Conservation (phyloP, 2,797 vertebrate species). For the Artibeus lituratus region DNA sequence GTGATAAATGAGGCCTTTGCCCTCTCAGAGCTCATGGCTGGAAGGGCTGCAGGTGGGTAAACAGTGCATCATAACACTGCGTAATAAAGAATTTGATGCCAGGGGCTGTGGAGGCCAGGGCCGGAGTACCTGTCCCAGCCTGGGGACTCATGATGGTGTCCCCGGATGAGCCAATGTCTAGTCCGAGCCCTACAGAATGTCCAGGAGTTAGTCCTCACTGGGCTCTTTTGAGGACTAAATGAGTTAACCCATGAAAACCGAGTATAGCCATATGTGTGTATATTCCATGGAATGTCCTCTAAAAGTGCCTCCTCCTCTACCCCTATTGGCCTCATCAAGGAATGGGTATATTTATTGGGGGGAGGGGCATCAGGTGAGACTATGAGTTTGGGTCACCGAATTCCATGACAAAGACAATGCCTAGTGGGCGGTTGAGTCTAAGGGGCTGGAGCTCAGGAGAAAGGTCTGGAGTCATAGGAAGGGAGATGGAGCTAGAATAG, state of each 20-base stretch:
- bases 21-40: not conserved
- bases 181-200: not conserved
- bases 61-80: not conserved
- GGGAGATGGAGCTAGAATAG: not conserved
- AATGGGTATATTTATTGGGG: not conserved
- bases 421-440: not conserved
- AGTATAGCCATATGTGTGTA: not conserved
- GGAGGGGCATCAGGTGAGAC: not conserved
- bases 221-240: not conserved
- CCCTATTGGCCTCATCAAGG: not conserved
- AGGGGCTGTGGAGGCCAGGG: not conserved
- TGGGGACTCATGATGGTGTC: not conserved
- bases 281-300: not conserved
- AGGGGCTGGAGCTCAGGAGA: not conserved
- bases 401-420: not conserved
- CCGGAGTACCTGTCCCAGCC: not conserved
- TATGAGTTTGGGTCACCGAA: not conserved
- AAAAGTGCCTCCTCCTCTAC: not conserved
- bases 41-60: not conserved
- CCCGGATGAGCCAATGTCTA: not conserved
- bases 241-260: not conserved
- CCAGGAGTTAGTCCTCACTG: not conserved
- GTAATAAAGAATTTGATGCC: not conserved
- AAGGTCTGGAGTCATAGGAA: not conserved
- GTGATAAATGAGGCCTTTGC: not conserved